Base-by-base conservation (phyloP, 2,888 invertebrate genomes). In the Bombylius discolor region DNA sequence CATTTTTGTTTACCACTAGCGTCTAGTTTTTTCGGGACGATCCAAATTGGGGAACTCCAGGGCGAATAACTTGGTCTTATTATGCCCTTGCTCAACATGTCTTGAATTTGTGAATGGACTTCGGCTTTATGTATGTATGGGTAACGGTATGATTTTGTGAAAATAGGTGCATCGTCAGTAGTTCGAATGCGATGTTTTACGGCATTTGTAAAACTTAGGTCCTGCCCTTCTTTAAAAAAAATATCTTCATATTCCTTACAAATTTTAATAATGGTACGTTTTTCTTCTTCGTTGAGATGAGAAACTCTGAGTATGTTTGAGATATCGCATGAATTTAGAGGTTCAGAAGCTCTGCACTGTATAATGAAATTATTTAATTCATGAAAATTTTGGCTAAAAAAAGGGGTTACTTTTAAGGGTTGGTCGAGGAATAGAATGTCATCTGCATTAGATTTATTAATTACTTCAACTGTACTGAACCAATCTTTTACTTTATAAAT, bases 1-100 rank as follows among this genome's bases (percentile, higher is more conserved):
- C 49, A 63, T 58, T 60, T 61, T 32, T 56, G 52, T 51, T 59
- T 59, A 13, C 56, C 53, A 14, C 49, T 52, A 6, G 61, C 55
- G 48, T 61, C 61, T 5, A 11, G 11, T 11, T 42, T 42, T 11
- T 42, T 42, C 8, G n/a, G 52, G 47, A 36, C 46, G 12, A 14
- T 47, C 47, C 47, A 45, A 14, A 61, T 56, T 1, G 62, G 61
- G 12, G 58, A 53, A 45, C 55, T 60, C 8, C 11, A 42, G 7
- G 39, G 39, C 8, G 39, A 42, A 42, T 42, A 11, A 42, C 39
- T 42, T 11, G 33, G 39, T 11, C 39, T 8, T 11, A 42, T 42
- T 42, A 11, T 42, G 11, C 11, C 11, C 3, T 42, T 42, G 11
- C 5, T 11, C 5, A 42, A 42, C 39, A 42, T 42, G 8, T 42